Evolutionary conservation across 1,140 invertebrate species (phyloP).

Genomic region (Halyomorpha halys): DNA sequence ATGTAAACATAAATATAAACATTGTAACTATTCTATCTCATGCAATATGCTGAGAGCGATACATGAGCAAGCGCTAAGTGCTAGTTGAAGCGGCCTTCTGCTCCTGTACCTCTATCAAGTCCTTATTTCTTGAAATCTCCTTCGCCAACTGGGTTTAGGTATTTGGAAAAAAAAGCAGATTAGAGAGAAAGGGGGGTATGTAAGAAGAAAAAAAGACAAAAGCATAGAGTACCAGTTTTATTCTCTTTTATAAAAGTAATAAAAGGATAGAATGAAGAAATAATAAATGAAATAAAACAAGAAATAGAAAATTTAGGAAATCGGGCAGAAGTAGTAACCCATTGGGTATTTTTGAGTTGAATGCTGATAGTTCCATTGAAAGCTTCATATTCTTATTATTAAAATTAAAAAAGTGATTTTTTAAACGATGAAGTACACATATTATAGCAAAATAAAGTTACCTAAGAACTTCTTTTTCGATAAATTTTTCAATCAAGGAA

Average conservation of each 20-base stretch:
- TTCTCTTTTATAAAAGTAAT: too few species aligned
- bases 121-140: slow-evolving; percentile 40
- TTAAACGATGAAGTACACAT: too few species aligned
- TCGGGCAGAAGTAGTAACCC: too few species aligned
- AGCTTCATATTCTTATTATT: too few species aligned
- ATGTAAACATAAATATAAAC: background rate
- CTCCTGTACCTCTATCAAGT: slow-evolving; percentile 32
- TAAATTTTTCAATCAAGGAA: too few species aligned
- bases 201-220: slow-evolving; percentile 16
- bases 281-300: background rate
- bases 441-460: too few species aligned
- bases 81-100: background rate
- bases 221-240: background rate
- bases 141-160: slow-evolving; percentile 38
- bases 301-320: too few species aligned
- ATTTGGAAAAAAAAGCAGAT: slow-evolving; percentile 17
- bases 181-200: slow-evolving; percentile 8
- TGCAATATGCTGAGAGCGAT: background rate
- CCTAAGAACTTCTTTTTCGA: too few species aligned
- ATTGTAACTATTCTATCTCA: background rate
- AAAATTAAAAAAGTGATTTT: too few species aligned
- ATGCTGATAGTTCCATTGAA: too few species aligned
- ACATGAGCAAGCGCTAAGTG: slow-evolving; percentile 6
- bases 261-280: too few species aligned
- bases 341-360: too few species aligned